Percentiles rank a stretch among this genome's conserved stretches.
These are phyloP conservation scores for Megastigmus dorsalis DNA, from an alignment of 2,888 invertebrate genomes.

Conservation along the genomic window DNA sequence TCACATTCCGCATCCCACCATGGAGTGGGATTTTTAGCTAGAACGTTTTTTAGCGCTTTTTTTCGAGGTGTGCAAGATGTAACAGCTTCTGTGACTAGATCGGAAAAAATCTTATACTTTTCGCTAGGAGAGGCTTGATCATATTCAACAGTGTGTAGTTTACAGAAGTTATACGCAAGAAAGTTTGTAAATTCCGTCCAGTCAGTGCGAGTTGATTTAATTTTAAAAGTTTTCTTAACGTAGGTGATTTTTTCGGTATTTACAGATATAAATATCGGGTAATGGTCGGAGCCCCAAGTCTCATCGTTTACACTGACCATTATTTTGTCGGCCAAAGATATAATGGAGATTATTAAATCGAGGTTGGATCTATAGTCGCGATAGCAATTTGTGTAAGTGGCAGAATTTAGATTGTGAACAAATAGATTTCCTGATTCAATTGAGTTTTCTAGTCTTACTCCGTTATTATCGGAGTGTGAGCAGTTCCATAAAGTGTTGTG, in stretches of 20 bases:
- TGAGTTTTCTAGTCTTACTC: too few species aligned
- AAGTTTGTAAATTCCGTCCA: neutral
- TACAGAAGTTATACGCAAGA: neutral
- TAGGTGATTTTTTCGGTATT: neutral
- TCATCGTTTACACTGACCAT: neutral
- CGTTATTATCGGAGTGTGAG: too few species aligned
- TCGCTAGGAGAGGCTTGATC: too few species aligned
- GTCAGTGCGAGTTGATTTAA: neutral
- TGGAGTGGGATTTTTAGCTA: neutral
- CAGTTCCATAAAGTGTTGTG: too few species aligned
- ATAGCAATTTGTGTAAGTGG: too few species aligned
- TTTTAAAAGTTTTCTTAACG: neutral
- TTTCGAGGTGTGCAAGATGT: neutral
- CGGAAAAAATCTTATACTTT: neutral
- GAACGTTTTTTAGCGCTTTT: neutral
- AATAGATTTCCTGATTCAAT: too few species aligned
- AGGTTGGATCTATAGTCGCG: too few species aligned
- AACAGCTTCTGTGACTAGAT: neutral
- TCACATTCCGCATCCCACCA: neutral
- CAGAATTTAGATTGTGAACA: too few species aligned
- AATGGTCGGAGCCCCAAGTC: neutral
- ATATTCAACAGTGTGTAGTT: neutral
- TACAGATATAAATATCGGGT: neutral
- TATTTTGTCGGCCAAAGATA: neutral
- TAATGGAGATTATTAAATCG: too few species aligned